Evolutionary conservation across 2,888 invertebrate genomes (phyloP), one percentile per base, ranked within the genome.

Genomic region (Blomia tropicalis): DNA sequence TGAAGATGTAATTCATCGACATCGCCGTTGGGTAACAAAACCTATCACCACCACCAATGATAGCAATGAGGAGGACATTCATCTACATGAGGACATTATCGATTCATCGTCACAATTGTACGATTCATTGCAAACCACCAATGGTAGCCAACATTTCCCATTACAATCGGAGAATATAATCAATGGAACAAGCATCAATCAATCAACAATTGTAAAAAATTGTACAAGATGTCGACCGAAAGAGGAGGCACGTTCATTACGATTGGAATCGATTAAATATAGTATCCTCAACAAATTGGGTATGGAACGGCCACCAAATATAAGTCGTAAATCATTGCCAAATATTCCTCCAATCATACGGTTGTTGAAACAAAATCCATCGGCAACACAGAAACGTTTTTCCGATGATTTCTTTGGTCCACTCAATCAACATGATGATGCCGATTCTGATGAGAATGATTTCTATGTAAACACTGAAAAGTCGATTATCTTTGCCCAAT

Each of bases 381-480:
- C 56, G 14, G 17, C 56, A 19, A 3, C n/a, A 11, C 25, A 19
- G 54, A 54, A 54, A 7, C 22, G 25, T n/a, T 31, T 30, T 3
- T 3, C 25, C 29, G 29, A 36, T 11, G 47, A 47, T 25, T 47
- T 19, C 22, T 56, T 56, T 56, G 56, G 56, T 2, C 29, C 31
- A 11, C 25, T 56, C 14, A n/a, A n/a, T n/a, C 14, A 51, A 17
- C 4, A 56, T 22, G 11, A 2, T 3, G 75, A 77, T 74, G 73
- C 80, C 73, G 68, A 67, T 11, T 76, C 79, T 72, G 75, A 82
- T 73, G 77, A 80, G 67, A 82, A 83, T 71, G 81, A 82, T 73
- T 82, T 79, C 75, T 80, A 81, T 70, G 80, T 81, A 69, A 79
- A 79, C 70, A 81, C 82, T 65, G 80, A 83, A 72, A 80, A 80